These are phyloP conservation scores for Rhagologus leucostigma DNA, from an alignment of 2,113 vertebrate species.

Conservation along the genomic window DNA sequence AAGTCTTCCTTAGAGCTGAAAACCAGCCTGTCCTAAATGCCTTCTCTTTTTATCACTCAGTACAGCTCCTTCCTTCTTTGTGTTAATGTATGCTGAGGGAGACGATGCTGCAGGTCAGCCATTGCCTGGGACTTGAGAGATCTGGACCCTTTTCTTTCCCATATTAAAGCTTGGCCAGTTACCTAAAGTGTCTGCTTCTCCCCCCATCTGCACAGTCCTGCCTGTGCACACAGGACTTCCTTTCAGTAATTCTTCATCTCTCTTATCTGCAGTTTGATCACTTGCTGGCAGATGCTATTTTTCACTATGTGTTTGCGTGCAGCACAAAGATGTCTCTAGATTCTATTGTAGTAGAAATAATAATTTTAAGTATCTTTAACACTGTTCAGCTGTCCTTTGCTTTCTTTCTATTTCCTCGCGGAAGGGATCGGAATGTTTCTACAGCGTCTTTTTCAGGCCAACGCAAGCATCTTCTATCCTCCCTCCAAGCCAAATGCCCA, in stretches of 20 bases:
- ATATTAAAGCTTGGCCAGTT: not conserved
- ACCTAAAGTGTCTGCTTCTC: not conserved
- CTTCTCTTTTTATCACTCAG: not conserved
- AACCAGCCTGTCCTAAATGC: not conserved
- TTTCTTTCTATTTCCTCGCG: not conserved
- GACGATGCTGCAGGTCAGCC: not conserved
- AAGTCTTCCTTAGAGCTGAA: not conserved
- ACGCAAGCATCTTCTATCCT: not conserved
- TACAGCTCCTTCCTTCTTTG: not conserved
- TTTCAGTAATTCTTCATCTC: not conserved
- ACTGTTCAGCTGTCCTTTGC: not conserved
- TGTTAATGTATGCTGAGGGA: not conserved
- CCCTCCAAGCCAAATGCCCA: not conserved
- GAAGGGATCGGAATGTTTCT: not conserved
- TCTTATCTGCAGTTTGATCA: not conserved
- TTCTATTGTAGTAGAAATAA: not conserved
- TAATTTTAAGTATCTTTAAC: not conserved
- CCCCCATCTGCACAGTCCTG: not conserved
- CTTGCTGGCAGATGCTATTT: not conserved
- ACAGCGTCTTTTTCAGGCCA: not conserved
- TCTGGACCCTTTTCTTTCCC: not conserved
- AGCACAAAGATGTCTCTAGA: not conserved
- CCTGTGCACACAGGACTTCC: not conserved
- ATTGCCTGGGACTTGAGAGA: not conserved
- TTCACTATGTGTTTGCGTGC: not conserved